phyloP scores from a whole-genome alignment of 2,113 vertebrate genomes.

The Accipiter virgatus region DNA sequence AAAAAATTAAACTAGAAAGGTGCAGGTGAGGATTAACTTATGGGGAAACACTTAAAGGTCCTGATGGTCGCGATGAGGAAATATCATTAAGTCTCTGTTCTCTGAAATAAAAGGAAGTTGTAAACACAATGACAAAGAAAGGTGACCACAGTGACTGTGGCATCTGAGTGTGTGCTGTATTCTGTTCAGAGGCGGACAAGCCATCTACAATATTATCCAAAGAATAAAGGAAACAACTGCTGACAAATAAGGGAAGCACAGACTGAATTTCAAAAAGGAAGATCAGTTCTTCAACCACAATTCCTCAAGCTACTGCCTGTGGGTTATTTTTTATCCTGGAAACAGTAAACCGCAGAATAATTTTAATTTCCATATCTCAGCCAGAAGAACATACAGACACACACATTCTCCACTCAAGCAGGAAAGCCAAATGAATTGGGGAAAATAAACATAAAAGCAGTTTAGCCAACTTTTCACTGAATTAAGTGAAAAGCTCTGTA shows the following conservation, averaged over 20 bases:
- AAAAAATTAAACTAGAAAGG: background rate
- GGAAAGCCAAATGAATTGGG: background rate
- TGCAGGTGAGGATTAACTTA: slow-evolving; percentile 37
- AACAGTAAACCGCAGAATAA: background rate
- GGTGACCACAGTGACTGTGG: background rate
- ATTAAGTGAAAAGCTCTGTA: background rate
- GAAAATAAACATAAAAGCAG: background rate
- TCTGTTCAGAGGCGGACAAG: background rate
- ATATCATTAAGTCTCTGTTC: slow-evolving; percentile 16
- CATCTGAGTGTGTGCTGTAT: background rate
- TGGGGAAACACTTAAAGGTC: slow-evolving; percentile 38
- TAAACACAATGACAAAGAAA: slow-evolving; percentile 45
- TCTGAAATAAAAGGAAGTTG: slow-evolving; percentile 41
- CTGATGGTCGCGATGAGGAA: background rate
- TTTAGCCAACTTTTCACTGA: background rate
- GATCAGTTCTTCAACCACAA: background rate
- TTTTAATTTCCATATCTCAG: background rate
- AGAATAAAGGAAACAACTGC: background rate
- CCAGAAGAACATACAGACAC: background rate
- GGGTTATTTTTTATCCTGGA: slow-evolving; percentile 3
- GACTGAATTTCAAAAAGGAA: background rate
- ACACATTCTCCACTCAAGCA: background rate
- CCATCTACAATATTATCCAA: background rate
- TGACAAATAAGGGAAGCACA: background rate
- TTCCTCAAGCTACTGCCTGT: background rate